These are phyloP conservation scores for Leptatherina wallacei DNA, from an alignment of 2,797 vertebrate species.

Conservation along the genomic window DNA sequence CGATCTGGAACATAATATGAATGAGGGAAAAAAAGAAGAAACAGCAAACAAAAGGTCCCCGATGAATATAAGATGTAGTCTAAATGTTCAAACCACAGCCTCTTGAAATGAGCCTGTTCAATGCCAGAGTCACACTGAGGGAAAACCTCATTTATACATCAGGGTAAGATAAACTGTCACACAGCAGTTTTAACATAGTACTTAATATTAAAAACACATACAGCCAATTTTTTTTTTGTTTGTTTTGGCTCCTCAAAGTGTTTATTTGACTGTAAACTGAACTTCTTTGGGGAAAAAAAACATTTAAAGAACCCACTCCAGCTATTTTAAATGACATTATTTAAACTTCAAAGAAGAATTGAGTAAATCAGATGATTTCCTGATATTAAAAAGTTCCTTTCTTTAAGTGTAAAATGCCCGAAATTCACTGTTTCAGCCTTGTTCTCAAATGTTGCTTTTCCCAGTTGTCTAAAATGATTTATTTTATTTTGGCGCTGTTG, in stretches of 20 bases:
- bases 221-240: neutral
- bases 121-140: constrained; percentile 17
- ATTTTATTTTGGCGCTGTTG: neutral
- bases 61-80: constrained; percentile 43
- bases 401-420: neutral
- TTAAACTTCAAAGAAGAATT: neutral
- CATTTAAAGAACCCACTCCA: neutral
- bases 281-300: neutral
- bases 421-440: neutral
- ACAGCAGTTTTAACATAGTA: neutral
- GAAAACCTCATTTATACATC: constrained; percentile 35
- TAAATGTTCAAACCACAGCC: constrained; percentile 48
- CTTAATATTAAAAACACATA: neutral
- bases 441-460: neutral
- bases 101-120: constrained; percentile 31
- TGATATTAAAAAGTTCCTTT: neutral
- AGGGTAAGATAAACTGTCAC: constrained; percentile 22
- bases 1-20: constrained; percentile 42
- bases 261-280: neutral
- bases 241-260: too few species aligned
- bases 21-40: constrained; percentile 30
- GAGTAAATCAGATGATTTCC: neutral
- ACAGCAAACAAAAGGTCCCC: constrained; percentile 27
- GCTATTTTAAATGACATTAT: neutral
- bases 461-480: neutral